Evolutionary conservation across 2,797 vertebrate species (phyloP).

Genomic region (Threskiornis aethiopicus): DNA sequence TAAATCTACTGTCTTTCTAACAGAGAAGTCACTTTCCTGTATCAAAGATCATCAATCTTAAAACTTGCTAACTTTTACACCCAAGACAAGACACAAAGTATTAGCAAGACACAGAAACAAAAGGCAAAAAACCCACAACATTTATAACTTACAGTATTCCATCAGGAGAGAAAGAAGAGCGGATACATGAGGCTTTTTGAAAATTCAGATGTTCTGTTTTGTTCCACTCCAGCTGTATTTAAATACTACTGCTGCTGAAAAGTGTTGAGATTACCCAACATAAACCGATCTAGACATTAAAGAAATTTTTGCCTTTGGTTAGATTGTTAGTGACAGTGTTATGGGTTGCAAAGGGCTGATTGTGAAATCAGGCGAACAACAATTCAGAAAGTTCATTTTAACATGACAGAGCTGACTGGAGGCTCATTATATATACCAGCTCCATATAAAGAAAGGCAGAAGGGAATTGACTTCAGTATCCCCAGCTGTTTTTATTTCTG

Average conservation of each 20-base stretch:
- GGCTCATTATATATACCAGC: conserved; percentile 25
- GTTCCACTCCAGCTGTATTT: neutral
- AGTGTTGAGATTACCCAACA: conserved; percentile 17
- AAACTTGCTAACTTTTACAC: neutral
- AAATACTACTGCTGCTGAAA: conserved; percentile 19
- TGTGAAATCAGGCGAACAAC: conserved; percentile 38
- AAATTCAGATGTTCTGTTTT: neutral
- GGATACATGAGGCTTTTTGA: neutral
- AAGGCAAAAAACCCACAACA: neutral
- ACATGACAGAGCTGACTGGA: conserved; percentile 47
- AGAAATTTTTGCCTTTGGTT: conserved; percentile 37
- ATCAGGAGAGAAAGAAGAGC: neutral
- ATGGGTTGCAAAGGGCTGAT: neutral
- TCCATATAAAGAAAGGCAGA: neutral
- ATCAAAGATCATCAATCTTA: neutral
- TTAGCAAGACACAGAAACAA: neutral
- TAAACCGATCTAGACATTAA: conserved; percentile 22
- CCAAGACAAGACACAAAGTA: neutral
- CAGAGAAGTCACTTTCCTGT: neutral
- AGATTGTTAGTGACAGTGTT: conserved; percentile 24
- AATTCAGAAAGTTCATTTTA: conserved; percentile 30
- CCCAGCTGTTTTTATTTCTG: neutral
- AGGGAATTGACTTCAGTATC: neutral
- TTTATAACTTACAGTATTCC: neutral
- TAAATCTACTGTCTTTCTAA: neutral